Conservation (phyloP, 2,888 invertebrate species). For the Trilocha varians region DNA sequence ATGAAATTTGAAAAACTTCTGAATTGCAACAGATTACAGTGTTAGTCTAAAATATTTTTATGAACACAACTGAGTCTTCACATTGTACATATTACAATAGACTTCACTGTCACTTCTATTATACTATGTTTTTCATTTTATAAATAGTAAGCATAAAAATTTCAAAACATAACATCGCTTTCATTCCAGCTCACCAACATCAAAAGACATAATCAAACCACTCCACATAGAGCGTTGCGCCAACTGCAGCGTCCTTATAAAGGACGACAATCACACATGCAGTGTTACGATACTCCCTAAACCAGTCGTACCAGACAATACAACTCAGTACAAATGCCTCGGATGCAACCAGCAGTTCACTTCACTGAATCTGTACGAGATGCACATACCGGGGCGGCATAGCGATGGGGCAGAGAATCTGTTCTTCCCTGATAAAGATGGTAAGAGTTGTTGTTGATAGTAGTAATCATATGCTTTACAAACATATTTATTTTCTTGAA, state of each 20-base stretch:
- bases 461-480: too few species aligned
- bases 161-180: too few species aligned
- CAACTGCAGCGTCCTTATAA: constrained; percentile 19
- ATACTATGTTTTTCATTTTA: too few species aligned
- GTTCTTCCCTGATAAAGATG: constrained; percentile 28
- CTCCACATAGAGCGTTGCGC: constrained; percentile 28
- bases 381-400: constrained; percentile 35
- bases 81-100: too few species aligned
- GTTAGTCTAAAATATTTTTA: too few species aligned
- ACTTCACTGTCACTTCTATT: too few species aligned
- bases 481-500: too few species aligned
- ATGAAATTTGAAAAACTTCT: too few species aligned
- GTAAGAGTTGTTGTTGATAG: constrained; percentile 13
- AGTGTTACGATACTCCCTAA: too few species aligned
- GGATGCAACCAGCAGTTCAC: constrained; percentile 31
- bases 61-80: too few species aligned
- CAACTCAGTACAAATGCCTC: constrained; percentile 24
- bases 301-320: too few species aligned
- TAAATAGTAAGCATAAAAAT: neutral
- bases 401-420: constrained; percentile 27
- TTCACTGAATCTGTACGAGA: constrained; percentile 27
- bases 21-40: too few species aligned
- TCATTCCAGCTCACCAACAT: constrained; percentile 30
- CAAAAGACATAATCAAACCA: constrained; percentile 29
- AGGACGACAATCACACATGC: constrained; percentile 10